These are phyloP conservation scores for Gnathonemus echidnorhynchus DNA, from an alignment of 2,113 vertebrate genomes.

Conservation along the genomic window DNA sequence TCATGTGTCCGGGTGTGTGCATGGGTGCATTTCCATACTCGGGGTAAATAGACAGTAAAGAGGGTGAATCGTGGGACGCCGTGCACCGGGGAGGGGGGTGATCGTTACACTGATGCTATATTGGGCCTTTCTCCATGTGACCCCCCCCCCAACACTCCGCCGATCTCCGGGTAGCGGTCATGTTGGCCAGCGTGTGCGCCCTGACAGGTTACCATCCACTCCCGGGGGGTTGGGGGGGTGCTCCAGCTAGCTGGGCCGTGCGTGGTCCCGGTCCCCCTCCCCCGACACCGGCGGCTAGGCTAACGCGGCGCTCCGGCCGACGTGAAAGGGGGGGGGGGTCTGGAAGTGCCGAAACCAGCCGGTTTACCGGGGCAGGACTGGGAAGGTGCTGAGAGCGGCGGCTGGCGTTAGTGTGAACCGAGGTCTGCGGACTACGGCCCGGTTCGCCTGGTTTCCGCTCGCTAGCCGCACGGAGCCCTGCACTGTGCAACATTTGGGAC, in stretches of 20 bases:
- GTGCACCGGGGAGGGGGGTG: not conserved
- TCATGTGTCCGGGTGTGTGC: not conserved
- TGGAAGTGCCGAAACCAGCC: not conserved
- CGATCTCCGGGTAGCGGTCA: not conserved
- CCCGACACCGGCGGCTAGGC: not conserved
- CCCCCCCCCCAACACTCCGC: not conserved
- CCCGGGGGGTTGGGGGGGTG: not conserved
- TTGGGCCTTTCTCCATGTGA: slow-evolving; percentile 21
- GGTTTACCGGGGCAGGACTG: not conserved
- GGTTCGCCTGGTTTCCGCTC: not conserved
- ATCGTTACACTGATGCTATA: slow-evolving; percentile 2
- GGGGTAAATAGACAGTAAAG: not conserved
- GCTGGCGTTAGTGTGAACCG: not conserved
- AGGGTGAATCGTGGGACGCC: not conserved
- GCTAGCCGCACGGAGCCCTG: not conserved
- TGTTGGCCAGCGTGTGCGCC: not conserved
- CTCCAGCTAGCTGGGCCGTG: not conserved
- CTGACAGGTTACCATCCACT: not conserved
- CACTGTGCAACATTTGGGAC: not conserved
- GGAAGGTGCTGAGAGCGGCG: not conserved
- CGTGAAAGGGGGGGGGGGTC: not conserved
- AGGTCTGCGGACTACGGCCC: not conserved
- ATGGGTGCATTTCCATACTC: not conserved
- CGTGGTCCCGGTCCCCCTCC: not conserved
- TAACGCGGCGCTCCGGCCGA: not conserved